phyloP scores from a whole-genome alignment of 2,797 vertebrate species.

The Mus caroli region DNA sequence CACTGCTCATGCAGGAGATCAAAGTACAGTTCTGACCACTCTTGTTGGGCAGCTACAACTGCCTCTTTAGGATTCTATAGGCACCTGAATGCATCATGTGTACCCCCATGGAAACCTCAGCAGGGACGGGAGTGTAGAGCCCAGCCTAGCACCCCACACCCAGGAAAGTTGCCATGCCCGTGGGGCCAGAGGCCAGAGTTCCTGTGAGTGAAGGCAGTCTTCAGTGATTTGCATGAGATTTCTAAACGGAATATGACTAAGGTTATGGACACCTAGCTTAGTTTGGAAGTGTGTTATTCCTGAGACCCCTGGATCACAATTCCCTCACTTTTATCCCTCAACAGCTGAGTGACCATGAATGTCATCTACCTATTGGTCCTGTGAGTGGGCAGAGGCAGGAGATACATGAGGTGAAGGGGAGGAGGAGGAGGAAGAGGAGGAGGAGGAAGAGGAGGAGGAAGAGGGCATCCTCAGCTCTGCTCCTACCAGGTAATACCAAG shows the following conservation, averaged over 20 bases:
- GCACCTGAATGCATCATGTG: too few species aligned
- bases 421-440: background rate
- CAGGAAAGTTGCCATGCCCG: background rate
- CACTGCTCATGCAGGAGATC: background rate
- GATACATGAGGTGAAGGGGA: background rate
- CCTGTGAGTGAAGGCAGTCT: background rate
- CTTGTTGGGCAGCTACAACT: background rate
- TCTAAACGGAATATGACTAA: background rate
- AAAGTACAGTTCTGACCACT: background rate
- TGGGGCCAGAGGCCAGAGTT: background rate
- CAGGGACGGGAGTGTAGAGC: too few species aligned
- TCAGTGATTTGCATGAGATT: background rate
- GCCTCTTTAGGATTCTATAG: background rate
- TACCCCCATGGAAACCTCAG: background rate
- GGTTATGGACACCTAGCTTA: background rate
- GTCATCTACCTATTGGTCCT: background rate
- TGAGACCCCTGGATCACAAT: constrained; percentile 4
- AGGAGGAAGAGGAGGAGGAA: background rate
- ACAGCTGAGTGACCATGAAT: background rate
- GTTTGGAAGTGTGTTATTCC: background rate
- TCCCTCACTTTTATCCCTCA: background rate
- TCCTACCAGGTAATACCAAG: background rate
- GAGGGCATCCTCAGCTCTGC: background rate
- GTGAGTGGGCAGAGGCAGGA: background rate
- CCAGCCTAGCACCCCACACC: background rate